Base-by-base conservation (phyloP, 2,888 invertebrate species). In the Spodoptera exigua region DNA sequence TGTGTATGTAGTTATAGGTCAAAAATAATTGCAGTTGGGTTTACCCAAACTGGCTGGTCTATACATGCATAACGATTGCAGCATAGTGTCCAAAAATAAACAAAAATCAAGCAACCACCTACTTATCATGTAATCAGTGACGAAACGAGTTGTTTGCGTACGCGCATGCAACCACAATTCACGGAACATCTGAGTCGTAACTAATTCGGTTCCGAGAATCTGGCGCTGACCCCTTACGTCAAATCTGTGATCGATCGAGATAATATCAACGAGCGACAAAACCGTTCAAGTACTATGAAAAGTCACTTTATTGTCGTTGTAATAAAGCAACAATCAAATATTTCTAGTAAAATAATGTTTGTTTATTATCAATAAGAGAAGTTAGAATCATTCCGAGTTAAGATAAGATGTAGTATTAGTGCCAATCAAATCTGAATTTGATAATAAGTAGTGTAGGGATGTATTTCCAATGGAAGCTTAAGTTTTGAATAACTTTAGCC, bases 161-260 rank as follows among this genome's bases (percentile, higher is more conserved):
- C 41, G 43, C 56, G 48, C 58, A 55, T 40, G n/a, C 40, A 51
- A 32, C 63, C 17, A 48, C 61, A 52, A 54, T 59, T 66, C 70
- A 72, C 70, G 63, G 64, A 76, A 74, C 60, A 68, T 62, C 61
- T 40, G 53, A 64, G 41, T 65, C 66, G 70, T 78, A 74, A 70
- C 69, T 45, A 72, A 78, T 72, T 70, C 37, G 18, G 54, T 74
- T 78, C 79, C 59, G n/a, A 71, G 76, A 79, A 80, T 37, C 58
- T 47, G 46, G 53, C 18, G 60, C 41, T 39, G 74, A 74, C 76
- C 76, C 69, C 74, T 61, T 68, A 49, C 76, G 81, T 83, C 79
- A 78, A 74, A 58, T 44, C 40, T 59, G 61, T 82, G 83, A 83
- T 83, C 76, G 82, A 85, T 84, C 72, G 78, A 79, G 81, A 82